A percentile compares a stretch with the other conserved stretches of the same genome.
Evolutionary conservation across 2,888 invertebrate genomes (phyloP).

Genomic region (Trichogramma evanescens): DNA sequence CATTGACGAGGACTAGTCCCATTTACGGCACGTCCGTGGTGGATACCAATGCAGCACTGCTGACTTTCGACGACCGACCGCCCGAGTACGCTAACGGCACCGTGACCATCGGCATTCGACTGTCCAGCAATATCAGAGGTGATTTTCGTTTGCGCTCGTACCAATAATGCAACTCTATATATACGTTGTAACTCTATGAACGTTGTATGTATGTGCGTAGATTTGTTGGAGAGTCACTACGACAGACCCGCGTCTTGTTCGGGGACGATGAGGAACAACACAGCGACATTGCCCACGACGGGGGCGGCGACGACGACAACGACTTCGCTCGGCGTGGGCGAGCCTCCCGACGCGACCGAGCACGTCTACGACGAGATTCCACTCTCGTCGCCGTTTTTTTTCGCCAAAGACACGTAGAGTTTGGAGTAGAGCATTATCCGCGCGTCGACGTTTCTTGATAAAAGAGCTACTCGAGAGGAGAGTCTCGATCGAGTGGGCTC

Average conservation of each 20-base stretch:
- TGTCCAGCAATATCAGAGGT: conserved; percentile 39
- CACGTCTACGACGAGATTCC: conserved; percentile 67
- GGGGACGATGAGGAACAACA: conserved; percentile 22
- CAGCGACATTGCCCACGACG: conserved; percentile 23
- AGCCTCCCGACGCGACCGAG: conserved; percentile 50
- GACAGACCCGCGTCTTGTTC: conserved; percentile 47
- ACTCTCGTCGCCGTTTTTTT: conserved; percentile 26
- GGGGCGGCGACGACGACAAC: conserved; percentile 21
- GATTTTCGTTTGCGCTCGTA: conserved; percentile 3
- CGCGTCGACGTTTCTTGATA: not conserved
- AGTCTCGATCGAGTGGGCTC: not conserved
- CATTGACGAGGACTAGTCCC: conserved; percentile 28
- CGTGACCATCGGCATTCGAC: conserved; percentile 37
- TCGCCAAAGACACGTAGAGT: conserved; percentile 24
- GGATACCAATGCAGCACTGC: conserved; percentile 22
- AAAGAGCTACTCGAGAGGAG: not conserved
- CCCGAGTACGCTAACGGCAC: conserved; percentile 39
- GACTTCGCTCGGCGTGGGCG: conserved; percentile 38
- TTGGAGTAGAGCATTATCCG: not conserved
- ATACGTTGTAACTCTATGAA: not conserved
- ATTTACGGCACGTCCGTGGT: conserved; percentile 22
- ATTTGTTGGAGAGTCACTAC: conserved; percentile 57
- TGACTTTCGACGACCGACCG: conserved; percentile 30
- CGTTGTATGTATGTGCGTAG: conserved; percentile 35
- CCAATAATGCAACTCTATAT: not conserved